Percentiles rank a stretch among this genome's conserved stretches.
phyloP scores from a whole-genome alignment of 1,140 invertebrate species.

The Zophobas morio region DNA sequence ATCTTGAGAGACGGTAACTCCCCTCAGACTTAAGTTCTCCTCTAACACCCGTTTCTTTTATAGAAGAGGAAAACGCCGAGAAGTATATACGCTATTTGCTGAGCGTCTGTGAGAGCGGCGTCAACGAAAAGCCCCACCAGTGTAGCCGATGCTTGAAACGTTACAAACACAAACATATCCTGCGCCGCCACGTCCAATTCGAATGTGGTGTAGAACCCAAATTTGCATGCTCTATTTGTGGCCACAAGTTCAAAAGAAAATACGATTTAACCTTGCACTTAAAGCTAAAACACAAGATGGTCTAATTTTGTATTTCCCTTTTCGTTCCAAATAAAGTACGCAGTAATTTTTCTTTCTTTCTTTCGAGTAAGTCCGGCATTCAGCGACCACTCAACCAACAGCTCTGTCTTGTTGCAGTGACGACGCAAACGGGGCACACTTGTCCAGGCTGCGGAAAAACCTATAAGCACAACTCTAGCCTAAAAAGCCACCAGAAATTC shows the following conservation, averaged over 20 bases:
- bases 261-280: constrained; percentile 64
- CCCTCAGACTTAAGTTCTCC: neutral
- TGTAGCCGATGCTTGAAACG: constrained; percentile 69
- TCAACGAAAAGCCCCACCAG: constrained; percentile 31
- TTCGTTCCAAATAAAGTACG: neutral
- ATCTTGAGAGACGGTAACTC: too few relatives aligned
- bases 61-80: constrained; percentile 32
- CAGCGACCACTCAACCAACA: neutral
- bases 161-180: constrained; percentile 66
- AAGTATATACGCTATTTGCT: constrained; percentile 33
- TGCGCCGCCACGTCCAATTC: constrained; percentile 48
- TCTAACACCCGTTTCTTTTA: constrained; percentile 32
- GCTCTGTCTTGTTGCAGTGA: constrained; percentile 1
- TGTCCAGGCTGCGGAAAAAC: constrained; percentile 50
- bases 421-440: neutral
- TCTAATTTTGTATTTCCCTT: neutral
- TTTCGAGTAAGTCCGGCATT: neutral
- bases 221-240: constrained; percentile 50
- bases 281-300: constrained; percentile 46
- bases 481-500: constrained; percentile 69
- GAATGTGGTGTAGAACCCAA: constrained; percentile 54
- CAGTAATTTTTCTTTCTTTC: neutral
- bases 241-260: constrained; percentile 50
- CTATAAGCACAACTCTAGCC: constrained; percentile 69
- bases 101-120: constrained; percentile 3